Evolutionary conservation across 2,888 invertebrate species (phyloP), one percentile per base, ranked within the genome.

Genomic region (Aporophyla lueneburgensis): DNA sequence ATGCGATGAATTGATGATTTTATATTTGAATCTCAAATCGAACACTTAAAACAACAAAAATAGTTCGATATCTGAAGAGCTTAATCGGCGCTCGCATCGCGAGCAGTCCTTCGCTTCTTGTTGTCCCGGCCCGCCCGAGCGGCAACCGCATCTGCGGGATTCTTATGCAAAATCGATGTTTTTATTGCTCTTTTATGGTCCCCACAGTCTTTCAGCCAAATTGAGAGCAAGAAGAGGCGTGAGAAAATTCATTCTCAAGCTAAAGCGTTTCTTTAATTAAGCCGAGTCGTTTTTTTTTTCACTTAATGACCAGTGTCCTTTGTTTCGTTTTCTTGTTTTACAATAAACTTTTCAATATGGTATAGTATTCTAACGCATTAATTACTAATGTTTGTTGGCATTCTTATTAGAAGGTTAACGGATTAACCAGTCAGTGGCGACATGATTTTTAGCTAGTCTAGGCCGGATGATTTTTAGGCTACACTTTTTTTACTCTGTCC

Each of bases 191-290:
- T 92, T 92, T 93, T 93, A 92, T 92, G 90, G 90, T 88, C 83
- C 88, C 83, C 86, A 87, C 89, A 90, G 89, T 90, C 92, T 92
- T 91, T 91, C 88, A 91, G 90, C 89, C 88, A 92, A 93, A 92
- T 93, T 92, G 89, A 91, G 92, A 92, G 91, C 86, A 90, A 89
- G 90, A 86, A 87, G 87, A 91, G 91, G 92, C 91, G 92, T 90
- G 91, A 90, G 90, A 89, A 90, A 91, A 92, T 92, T 91, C 90
- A 91, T 92, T 93, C 87, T 86, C 82, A 88, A 91, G 91, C 92
- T 93, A 93, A 93, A 94, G 89, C 91, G 91, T 92, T 93, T 92
- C 91, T 91, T 91, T 94, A 94, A 94, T 94, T 94, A 94, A 93
- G 91, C 87, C 74, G 74, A 80, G 80, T 89, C 91, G 85, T 90